Evolutionary conservation across 2,888 invertebrate species (phyloP).

Genomic region (Siphonodentalium dalli): DNA sequence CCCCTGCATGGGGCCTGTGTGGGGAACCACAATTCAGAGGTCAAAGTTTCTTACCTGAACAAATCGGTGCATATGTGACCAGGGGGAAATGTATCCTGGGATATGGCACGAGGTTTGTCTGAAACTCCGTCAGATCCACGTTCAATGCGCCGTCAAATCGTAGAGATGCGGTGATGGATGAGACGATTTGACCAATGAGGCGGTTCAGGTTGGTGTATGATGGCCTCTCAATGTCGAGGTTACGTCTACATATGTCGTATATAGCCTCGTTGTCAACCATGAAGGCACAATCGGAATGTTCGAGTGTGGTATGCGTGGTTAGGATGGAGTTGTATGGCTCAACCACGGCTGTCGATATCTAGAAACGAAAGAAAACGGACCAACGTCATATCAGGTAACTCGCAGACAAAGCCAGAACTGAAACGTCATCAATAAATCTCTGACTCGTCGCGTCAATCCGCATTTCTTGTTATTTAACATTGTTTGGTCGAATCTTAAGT

Average conservation of each 20-base stretch:
- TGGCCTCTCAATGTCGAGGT: slow-evolving; percentile 83
- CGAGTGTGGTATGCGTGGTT: slow-evolving; percentile 89
- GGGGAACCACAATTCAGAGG: no score
- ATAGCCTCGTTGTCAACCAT: slow-evolving; percentile 95
- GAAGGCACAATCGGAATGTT: slow-evolving; percentile 93
- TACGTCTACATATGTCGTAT: slow-evolving; percentile 82
- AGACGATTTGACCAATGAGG: slow-evolving; percentile 85
- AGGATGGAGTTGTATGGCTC: slow-evolving; percentile 96
- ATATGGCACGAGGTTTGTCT: slow-evolving; percentile 65
- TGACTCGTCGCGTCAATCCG: no score
- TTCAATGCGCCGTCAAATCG: slow-evolving; percentile 69
- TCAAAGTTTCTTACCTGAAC: slow-evolving; percentile 75
- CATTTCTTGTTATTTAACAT: no score
- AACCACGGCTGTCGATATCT: slow-evolving; percentile 84
- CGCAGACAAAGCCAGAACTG: no score
- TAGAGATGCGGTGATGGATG: slow-evolving; percentile 66
- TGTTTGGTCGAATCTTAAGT: no score
- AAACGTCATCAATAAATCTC: no score
- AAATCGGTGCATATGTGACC: slow-evolving; percentile 86
- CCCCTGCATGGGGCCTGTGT: no score
- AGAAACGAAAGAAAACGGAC: slow-evolving; percentile 2
- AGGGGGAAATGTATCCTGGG: slow-evolving; percentile 83
- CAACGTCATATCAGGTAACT: no score
- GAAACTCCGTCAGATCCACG: slow-evolving; percentile 69
- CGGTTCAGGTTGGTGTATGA: slow-evolving; percentile 90